Evolutionary conservation across 92 coral and sea anemone genomes (phyloP).

Genomic region (Porites rus): DNA sequence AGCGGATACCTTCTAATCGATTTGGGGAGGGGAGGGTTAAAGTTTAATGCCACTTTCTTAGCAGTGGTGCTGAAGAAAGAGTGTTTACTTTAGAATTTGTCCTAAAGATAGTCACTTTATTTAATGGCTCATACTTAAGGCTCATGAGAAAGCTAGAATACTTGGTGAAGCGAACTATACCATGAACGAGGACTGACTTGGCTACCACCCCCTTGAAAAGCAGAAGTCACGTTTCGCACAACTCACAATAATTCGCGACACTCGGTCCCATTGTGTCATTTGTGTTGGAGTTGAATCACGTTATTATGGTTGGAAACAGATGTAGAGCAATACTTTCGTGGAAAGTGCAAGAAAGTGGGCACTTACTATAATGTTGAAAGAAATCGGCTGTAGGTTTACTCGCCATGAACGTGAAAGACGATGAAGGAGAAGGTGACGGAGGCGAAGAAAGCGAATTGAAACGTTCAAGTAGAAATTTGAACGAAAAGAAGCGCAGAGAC

Average conservation of each 20-base stretch:
- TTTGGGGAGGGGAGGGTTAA: neutral
- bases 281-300: neutral
- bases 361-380: slow-evolving; percentile 23
- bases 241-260: no score
- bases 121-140: no score
- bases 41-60: neutral
- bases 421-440: slow-evolving; percentile 4
- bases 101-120: no score
- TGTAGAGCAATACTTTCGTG: neutral
- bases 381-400: neutral
- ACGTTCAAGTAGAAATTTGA: slow-evolving; percentile 55
- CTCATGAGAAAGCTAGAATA: no score
- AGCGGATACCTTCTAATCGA: no score
- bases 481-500: slow-evolving; percentile 72
- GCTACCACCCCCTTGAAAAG: neutral
- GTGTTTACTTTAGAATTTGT: neutral
- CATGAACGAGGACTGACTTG: neutral
- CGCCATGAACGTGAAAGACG: slow-evolving; percentile 9
- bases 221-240: slow-evolving; percentile 9
- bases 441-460: slow-evolving; percentile 10
- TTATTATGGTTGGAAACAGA: neutral
- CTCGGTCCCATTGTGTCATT: neutral
- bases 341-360: neutral
- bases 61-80: neutral
- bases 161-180: neutral